A percentile compares a stretch with the other conserved stretches of the same genome.
Conservation (phyloP, 1,140 invertebrate genomes). For the Scaptomyza graminum region DNA sequence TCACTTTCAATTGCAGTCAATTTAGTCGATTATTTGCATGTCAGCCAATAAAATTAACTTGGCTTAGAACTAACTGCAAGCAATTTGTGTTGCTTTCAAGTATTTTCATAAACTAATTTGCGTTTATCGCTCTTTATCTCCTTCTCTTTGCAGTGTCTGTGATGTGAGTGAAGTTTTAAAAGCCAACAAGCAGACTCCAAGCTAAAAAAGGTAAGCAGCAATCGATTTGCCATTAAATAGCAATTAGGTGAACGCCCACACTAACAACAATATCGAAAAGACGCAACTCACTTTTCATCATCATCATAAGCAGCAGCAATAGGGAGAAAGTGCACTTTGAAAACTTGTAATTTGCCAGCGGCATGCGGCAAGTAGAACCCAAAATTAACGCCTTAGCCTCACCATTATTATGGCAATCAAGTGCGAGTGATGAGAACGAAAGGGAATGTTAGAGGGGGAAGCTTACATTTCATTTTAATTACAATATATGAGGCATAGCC, state of each 20-base stretch:
- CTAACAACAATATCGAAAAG: conserved; percentile 8
- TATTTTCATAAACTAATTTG: conserved; percentile 71
- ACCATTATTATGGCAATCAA: conserved; percentile 65
- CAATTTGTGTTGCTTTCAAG: conserved; percentile 32
- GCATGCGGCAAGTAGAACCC: conserved; percentile 53
- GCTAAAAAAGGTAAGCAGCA: conserved; percentile 66
- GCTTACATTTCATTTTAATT: conserved; percentile 65
- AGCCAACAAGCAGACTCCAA: conserved; percentile 37
- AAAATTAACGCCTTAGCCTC: conserved; percentile 77
- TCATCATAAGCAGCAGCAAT: neutral
- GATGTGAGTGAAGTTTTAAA: conserved; percentile 60
- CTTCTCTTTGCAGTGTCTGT: conserved; percentile 43
- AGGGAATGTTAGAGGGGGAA: conserved; percentile 29
- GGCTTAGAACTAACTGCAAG: conserved; percentile 2
- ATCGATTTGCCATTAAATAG: conserved; percentile 66
- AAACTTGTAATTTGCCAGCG: conserved; percentile 64
- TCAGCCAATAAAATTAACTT: conserved; percentile 26
- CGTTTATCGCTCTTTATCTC: conserved; percentile 32
- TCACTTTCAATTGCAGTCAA: conserved; percentile 59
- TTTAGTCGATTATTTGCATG: conserved; percentile 47
- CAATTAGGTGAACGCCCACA: conserved; percentile 47
- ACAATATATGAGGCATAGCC: conserved; percentile 44
- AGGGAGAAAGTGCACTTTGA: conserved; percentile 68
- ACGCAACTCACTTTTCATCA: conserved; percentile 57
- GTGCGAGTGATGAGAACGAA: conserved; percentile 38